Conservation (phyloP, 2,797 vertebrate species). For the Chrysocyon brachyurus region DNA sequence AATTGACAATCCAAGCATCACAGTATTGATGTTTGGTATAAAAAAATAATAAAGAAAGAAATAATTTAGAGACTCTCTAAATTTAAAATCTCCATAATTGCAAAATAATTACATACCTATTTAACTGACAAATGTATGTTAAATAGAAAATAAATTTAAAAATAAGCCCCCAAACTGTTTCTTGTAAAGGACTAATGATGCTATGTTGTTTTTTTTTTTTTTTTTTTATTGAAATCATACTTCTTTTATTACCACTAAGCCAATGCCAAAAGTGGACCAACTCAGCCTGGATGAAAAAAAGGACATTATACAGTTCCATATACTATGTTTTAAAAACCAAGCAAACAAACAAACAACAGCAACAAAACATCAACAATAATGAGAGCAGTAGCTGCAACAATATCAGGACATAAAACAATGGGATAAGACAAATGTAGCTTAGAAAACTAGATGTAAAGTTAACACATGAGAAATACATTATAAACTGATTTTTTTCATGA, state of each 20-base stretch:
- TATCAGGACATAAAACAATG: neutral
- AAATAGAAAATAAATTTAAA: neutral
- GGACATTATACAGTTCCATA: neutral
- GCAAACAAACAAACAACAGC: neutral
- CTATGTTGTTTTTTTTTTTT: neutral
- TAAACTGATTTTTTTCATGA: neutral
- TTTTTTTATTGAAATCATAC: neutral
- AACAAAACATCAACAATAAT: neutral
- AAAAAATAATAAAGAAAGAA: neutral
- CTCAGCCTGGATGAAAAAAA: neutral
- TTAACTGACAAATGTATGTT: neutral
- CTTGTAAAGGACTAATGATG: neutral
- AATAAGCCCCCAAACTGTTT: neutral
- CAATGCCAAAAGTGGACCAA: neutral
- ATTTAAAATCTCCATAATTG: neutral
- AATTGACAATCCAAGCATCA: no score
- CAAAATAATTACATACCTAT: neutral
- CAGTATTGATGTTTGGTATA: neutral
- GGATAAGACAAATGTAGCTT: neutral
- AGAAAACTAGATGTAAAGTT: neutral
- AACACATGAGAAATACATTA: neutral
- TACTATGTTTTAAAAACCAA: neutral
- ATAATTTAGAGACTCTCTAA: neutral
- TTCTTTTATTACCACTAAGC: neutral
- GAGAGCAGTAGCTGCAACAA: neutral